Base-by-base conservation (phyloP, 2,888 invertebrate genomes). In the Drosophila demipolita region DNA sequence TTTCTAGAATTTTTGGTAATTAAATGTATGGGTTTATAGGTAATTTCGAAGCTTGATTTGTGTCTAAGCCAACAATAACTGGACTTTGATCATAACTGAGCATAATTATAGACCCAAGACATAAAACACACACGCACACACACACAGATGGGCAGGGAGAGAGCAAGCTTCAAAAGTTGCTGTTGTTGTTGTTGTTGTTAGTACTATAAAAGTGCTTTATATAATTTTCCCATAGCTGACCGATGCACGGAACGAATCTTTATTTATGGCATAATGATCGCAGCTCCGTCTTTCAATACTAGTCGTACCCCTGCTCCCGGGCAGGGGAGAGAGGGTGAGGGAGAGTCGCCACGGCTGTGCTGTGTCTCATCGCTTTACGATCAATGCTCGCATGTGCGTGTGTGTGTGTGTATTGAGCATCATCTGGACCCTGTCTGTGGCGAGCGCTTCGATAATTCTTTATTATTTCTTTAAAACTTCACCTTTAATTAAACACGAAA, bases 401-500 rank as follows among this genome's bases (percentile, higher is more conserved):
- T 62, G 61, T 68, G 53, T 69, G 38, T 57, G 64, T 62, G 67
- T 66, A 45, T 64, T 66, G 83, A 66, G 68, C 73, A 83, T 83
- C 83, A 84, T 78, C 79, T 85, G 78, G 63, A 60, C 63, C 62
- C 74, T 66, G 80, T 68, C 78, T 68, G 58, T 65, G 69, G 62
- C 68, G 64, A 63, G 73, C 71, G 69, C 83, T 85, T 74, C 78
- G 89, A 89, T 89, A 87, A 87, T 87, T 87, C 89, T 89, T 89
- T 89, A 86, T 89, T 89, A 87, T 87, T 89, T 88, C 86, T 83
- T 84, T 90, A 86, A 88, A 87, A 87, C 88, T 88, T 90, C 90
- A 90, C 87, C 88, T 88, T 88, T 88, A 88, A 88, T 88, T 88
- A 88, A 88, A 90, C 88, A 90, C 87, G 85, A 88, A 88, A 88